These are phyloP conservation scores for Dynastes tityus DNA, from an alignment of 2,888 invertebrate species.

Conservation along the genomic window DNA sequence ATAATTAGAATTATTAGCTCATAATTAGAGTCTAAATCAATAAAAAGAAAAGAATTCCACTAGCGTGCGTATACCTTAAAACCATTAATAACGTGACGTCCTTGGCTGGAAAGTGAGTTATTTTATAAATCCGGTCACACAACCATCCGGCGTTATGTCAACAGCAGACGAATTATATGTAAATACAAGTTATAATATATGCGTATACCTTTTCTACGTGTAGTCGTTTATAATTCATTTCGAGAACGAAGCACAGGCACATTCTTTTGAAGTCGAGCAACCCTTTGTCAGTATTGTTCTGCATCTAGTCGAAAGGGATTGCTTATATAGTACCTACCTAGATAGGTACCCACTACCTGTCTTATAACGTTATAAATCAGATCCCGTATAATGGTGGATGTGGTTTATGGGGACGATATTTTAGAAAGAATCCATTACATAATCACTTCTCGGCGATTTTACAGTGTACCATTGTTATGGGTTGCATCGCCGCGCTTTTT, in stretches of 20 bases:
- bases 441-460: conserved; percentile 2
- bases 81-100: conserved; percentile 13
- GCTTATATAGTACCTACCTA: neutral
- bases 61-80: neutral
- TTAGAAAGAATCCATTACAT: conserved; percentile 11
- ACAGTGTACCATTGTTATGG: neutral
- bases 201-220: neutral
- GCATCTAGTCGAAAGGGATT: neutral
- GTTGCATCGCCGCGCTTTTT: neutral
- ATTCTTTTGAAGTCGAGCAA: conserved; percentile 19
- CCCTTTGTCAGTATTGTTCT: neutral
- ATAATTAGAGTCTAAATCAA: conserved; percentile 5
- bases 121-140: conserved; percentile 24
- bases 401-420: conserved; percentile 19
- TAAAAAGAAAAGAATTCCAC: neutral
- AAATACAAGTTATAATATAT: conserved; percentile 3
- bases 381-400: neutral
- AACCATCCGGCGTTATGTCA: conserved; percentile 7
- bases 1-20: neutral
- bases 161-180: conserved; percentile 22
- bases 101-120: conserved; percentile 7
- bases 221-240: conserved; percentile 9
- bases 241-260: neutral
- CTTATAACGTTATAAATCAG: conserved; percentile 4
- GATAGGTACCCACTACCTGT: neutral